Evolutionary conservation across 2,888 invertebrate species (phyloP).

Genomic region (Rhabditoides inermis): DNA sequence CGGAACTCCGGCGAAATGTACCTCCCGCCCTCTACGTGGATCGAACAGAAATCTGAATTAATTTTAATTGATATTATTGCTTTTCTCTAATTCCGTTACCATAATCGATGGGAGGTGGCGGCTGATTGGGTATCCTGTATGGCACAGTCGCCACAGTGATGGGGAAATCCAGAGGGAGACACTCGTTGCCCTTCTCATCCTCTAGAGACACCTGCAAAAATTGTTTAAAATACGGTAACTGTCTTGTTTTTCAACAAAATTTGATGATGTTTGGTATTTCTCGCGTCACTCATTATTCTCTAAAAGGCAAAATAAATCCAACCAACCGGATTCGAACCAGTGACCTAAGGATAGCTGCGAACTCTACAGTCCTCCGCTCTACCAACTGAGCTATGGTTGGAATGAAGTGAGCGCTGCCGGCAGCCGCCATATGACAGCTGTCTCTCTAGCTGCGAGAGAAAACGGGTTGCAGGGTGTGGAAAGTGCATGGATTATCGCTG

Average conservation of each 20-base stretch:
- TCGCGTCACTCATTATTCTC: neutral
- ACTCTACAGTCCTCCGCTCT: slow-evolving; percentile 12
- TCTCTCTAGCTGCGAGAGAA: too few relatives aligned
- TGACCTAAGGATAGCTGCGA: slow-evolving; percentile 5
- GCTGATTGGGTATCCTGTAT: slow-evolving; percentile 53
- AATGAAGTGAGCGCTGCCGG: too few relatives aligned
- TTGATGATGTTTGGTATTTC: neutral
- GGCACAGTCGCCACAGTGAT: slow-evolving; percentile 71
- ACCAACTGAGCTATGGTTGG: slow-evolving; percentile 11
- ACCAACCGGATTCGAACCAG: too few relatives aligned
- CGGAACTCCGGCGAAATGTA: slow-evolving; percentile 72
- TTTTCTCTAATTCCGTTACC: slow-evolving; percentile 19
- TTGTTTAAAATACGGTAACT: neutral
- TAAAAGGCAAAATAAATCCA: neutral
- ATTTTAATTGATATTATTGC: neutral
- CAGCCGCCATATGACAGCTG: too few relatives aligned
- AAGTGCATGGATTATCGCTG: too few relatives aligned
- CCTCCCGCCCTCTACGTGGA: slow-evolving; percentile 70
- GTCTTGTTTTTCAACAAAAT: neutral
- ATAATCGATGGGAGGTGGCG: slow-evolving; percentile 49
- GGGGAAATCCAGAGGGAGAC: slow-evolving; percentile 68
- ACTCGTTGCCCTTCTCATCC: slow-evolving; percentile 66
- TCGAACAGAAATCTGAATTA: slow-evolving; percentile 64
- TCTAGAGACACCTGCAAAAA: slow-evolving; percentile 63
- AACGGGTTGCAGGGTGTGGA: too few relatives aligned